Evolutionary conservation across 2,888 invertebrate genomes (phyloP), one percentile per base, ranked within the genome.

Genomic region (Anticlea derivata): DNA sequence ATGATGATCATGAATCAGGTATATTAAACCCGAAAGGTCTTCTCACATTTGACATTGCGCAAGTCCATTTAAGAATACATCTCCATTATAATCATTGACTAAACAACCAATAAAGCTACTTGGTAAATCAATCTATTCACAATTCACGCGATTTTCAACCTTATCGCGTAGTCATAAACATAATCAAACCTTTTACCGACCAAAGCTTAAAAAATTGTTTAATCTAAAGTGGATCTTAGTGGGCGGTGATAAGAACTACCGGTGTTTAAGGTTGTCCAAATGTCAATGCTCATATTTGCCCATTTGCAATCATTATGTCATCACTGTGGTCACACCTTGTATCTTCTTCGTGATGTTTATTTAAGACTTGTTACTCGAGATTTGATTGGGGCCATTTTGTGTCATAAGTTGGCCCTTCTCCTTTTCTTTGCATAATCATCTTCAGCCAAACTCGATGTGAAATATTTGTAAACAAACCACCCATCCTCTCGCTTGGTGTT

Each of bases 231-330:
- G 41, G 22, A 45, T 24, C 40, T 50, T 57, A 61, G 33, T 26
- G 26, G 29, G 39, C 41, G 34, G 55, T 43, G 22, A 50, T 59
- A 58, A 48, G 55, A 37, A 50, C 48, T 51, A 33, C 23, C 13
- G 40, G 34, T 30, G 43, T 47, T 53, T 35, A 38, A 55, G 47
- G 48, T 55, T 61, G 26, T 38, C 12, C 34, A 56, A 62, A 62
- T 61, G 57, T 59, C 63, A 61, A 49, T 55, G 50, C 46, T 50
- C 48, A 53, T 58, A 50, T 56, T 53, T 58, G 55, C 40, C 55
- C 26, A 50, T 63, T 48, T 51, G 39, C 49, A 57, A 47, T 56
- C 46, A 63, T 73, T 66, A 68, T 63, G 71, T 71, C 71, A 73
- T 66, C 64, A 60, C 50, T 35, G 41, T 47, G 58, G 65, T 41